Evolutionary conservation across 2,888 invertebrate species (phyloP).

Genomic region (Drosophila colorata): DNA sequence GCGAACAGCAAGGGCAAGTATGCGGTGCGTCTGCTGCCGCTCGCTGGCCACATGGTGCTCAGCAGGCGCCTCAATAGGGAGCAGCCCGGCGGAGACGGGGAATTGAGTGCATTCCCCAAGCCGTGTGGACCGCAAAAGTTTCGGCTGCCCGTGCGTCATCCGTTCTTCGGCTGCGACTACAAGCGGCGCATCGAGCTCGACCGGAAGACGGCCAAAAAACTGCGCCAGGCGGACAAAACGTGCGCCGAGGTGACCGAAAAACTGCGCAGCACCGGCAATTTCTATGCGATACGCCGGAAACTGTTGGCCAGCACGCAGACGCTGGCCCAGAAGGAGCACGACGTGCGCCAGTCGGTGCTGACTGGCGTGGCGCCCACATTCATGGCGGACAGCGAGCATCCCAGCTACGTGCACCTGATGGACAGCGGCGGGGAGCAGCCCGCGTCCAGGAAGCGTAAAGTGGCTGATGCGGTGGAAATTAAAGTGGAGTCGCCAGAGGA

Average conservation of each 20-base stretch:
- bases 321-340: constrained; percentile 56
- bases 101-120: constrained; percentile 11
- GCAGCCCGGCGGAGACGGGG: constrained; percentile 2
- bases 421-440: background rate
- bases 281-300: constrained; percentile 52
- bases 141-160: constrained; percentile 36
- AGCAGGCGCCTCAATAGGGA: constrained; percentile 49
- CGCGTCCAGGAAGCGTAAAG: constrained; percentile 4
- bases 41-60: constrained; percentile 47
- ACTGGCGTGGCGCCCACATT: constrained; percentile 58
- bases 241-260: background rate
- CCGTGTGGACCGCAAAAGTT: constrained; percentile 27
- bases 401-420: constrained; percentile 16
- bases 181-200: constrained; percentile 24
- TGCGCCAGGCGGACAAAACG: constrained; percentile 34
- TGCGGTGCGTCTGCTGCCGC: constrained; percentile 23
- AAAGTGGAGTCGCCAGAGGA: background rate
- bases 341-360: constrained; percentile 64
- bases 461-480: background rate
- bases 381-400: constrained; percentile 20
- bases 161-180: constrained; percentile 44
- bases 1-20: constrained; percentile 51
- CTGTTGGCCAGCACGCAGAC: constrained; percentile 47
- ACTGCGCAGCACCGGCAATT: constrained; percentile 33
- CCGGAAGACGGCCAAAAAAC: constrained; percentile 5